Base-by-base conservation (phyloP, 2,888 invertebrate genomes). In the Cyrtodaria siliqua region DNA sequence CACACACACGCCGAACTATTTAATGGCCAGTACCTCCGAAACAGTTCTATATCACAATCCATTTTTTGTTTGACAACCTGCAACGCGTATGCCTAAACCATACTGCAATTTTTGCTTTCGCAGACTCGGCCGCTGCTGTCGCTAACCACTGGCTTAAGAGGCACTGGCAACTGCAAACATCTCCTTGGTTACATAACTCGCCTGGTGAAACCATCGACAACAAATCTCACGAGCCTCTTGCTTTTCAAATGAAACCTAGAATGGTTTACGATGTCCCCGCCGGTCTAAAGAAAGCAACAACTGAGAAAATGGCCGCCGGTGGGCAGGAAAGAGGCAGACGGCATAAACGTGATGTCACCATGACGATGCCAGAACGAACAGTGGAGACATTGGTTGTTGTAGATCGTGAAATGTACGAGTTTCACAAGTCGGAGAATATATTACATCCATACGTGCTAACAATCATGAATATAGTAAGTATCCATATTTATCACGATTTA, bases 391-490 rank as follows among this genome's bases (percentile, higher is more conserved):
- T 92, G 56, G 92, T 92, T 18, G 92, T 92, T 9, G 90, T 89
- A 0, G 92, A 92, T 80, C 87, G 84, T 59, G 84, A 73, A 73
- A 91, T 92, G 91, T 85, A 90, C 40, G 85, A 84, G 27, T 92
- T 89, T 79, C 90, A 92, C 71, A 87, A 89, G 86, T 81, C 81
- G 26, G 95, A 95, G 84, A 96, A 96, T 89, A 95, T 97, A 84
- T 42, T 81, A 9, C 96, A 97, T 92, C 96, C 96, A 4, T 97
- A 97, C 93, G 95, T 97, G 33, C 94, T 97, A 59, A 97, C 97
- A 64, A 96, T 97, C 83, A 97, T 97, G 97, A 97, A 97, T 92
- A 97, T 97, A 96, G 97, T 94, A 89, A 95, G 93, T 90, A 59
- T 63, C 42, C 14, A 18, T 9, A 14, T n/a, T n/a, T n/a, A n/a